Evolutionary conservation across 2,113 vertebrate genomes (phyloP).

Genomic region (Orthonyx spaldingii): DNA sequence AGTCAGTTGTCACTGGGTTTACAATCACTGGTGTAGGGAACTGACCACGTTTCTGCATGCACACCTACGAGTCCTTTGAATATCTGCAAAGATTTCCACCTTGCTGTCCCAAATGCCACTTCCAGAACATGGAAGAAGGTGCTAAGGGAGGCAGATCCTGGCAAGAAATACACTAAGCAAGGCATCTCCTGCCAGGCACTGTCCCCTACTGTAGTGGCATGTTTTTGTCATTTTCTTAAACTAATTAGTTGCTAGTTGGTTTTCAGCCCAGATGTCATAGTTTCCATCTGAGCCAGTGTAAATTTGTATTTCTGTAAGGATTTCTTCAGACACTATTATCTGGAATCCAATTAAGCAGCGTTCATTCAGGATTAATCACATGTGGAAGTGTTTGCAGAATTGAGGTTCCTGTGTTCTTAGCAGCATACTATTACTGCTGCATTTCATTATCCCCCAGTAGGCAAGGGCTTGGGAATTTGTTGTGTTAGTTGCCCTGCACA

Average conservation of each 20-base stretch:
- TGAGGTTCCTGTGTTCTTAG: not conserved
- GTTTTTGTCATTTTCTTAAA: not conserved
- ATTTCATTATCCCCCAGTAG: not conserved
- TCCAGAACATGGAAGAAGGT: not conserved
- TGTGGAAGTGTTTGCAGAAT: not conserved
- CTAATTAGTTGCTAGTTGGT: not conserved
- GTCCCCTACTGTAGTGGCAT: not conserved
- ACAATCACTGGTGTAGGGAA: not conserved
- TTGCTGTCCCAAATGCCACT: not conserved
- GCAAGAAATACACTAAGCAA: not conserved
- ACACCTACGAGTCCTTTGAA: not conserved
- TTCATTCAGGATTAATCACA: constrained; percentile 3
- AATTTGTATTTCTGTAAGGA: constrained; percentile 32
- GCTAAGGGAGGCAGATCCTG: not conserved
- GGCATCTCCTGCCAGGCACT: not conserved
- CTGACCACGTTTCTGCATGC: not conserved
- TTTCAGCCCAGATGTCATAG: constrained; percentile 16
- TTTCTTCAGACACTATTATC: constrained; percentile 5
- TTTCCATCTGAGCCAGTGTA: not conserved
- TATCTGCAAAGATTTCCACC: not conserved
- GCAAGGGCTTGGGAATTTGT: not conserved
- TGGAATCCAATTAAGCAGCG: not conserved
- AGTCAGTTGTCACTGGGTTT: constrained; percentile 4
- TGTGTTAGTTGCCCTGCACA: not conserved
- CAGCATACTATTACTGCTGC: not conserved